Base-by-base conservation (phyloP, 2,888 invertebrate genomes). In the Embidobia sp. region DNA sequence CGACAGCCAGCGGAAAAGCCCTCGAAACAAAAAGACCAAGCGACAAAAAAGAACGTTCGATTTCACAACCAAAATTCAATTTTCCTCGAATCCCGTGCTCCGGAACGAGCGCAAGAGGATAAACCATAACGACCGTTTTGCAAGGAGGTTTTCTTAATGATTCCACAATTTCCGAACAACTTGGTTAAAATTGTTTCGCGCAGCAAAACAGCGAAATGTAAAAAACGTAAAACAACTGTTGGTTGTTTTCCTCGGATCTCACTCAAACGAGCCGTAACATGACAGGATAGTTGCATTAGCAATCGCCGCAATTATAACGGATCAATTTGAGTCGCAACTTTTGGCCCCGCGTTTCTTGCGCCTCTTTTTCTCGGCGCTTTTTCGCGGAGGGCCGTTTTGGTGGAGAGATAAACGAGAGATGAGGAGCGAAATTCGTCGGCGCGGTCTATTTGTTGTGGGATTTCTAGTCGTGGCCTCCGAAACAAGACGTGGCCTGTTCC, bases 191-290 rank as follows among this genome's bases (percentile, higher is more conserved):
- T n/a, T n/a, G n/a, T 35, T 8, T 27, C 27, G 15, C 26, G 6
- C 3, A 22, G 22, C 6, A 6, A 22, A 27, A 44, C 7, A 37
- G 16, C 16, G 33, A 64, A 51, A 42, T 44, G 46, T 78, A 72
- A 79, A 79, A 77, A 79, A 82, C 82, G 77, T 83, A 83, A 82
- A 84, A 83, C 80, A 79, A 77, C 77, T 79, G 81, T 55, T 26
- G 40, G 27, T 13, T 29, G 55, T 70, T 78, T 72, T 75, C 70
- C 64, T 75, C 46, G 57, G 59, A 42, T 76, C 70, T 73, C 59
- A 61, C 72, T 76, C 66, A 73, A 79, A 79, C 77, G 77, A 77
- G 66, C 66, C 77, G 72, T 77, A 69, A 77, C 70, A 53, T 64
- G 70, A 72, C 77, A 72, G 66, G 70, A 63, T 51, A 77, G 70